Percentiles rank a stretch among this genome's conserved stretches.
Conservation (phyloP, 1,140 invertebrate species). For the Solen grandis region DNA sequence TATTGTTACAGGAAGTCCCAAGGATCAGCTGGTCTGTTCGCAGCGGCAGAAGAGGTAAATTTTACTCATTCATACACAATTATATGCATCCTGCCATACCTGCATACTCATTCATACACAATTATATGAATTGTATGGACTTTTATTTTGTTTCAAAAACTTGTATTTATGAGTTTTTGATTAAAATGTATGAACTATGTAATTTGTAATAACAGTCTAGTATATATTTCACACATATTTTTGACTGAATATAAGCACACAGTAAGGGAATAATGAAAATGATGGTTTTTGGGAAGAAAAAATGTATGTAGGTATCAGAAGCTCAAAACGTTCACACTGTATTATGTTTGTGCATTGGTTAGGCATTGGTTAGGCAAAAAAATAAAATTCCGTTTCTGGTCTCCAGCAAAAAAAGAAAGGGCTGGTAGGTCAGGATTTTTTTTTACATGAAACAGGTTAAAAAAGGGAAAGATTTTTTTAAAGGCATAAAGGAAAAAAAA, state of each 20-base stretch:
- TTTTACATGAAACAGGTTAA: no score
- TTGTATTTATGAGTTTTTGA: background rate
- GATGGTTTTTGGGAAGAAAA: background rate
- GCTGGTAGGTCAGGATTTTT: no score
- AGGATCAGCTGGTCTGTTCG: constrained; percentile 62
- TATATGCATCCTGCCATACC: background rate
- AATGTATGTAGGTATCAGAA: no score
- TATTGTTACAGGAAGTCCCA: constrained; percentile 45
- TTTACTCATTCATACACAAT: background rate
- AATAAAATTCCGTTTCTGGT: no score
- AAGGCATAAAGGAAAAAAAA: no score
- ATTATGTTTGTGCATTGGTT: no score
- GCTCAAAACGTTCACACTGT: no score
- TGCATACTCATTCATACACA: no score
- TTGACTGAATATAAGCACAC: background rate
- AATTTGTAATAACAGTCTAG: background rate
- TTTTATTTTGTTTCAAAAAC: background rate
- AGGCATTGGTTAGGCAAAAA: no score
- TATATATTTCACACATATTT: background rate
- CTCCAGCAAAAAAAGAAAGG: no score
- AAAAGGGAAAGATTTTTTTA: no score
- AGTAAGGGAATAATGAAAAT: background rate
- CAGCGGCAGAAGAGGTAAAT: constrained; percentile 74
- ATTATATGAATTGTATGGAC: background rate
- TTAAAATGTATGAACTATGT: background rate